Base-by-base conservation (phyloP, 2,888 invertebrate species). In the Dasysyrphus albostriatus region DNA sequence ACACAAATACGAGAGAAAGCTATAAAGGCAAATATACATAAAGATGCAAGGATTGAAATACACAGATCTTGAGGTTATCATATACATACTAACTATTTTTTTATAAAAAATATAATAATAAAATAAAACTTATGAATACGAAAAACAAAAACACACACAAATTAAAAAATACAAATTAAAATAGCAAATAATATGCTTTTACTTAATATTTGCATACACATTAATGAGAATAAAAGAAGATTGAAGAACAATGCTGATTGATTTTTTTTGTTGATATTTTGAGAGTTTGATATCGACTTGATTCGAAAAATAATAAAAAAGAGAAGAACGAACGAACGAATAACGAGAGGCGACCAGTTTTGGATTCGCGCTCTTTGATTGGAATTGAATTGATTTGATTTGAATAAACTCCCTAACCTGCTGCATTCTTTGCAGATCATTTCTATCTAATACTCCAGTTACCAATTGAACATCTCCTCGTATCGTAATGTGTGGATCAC, bases 371-470 rank as follows among this genome's bases (percentile, higher is more conserved):
- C 77, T 82, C 69, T 81, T 85, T 85, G 73, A 82, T 85, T 87
- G 73, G 74, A 82, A 88, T 92, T 91, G 91, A 92, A 88, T 89
- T 89, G 89, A 89, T 90, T 91, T 92, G 90, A 91, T 89, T 92
- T 91, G 91, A 92, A 92, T 91, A 92, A 92, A 92, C 92, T 92
- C 92, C 92, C 92, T 92, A 93, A 96, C 97, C 95, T 97, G 97
- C 93, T 97, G 97, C 97, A 97, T 97, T 92, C 96, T 95, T 92
- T 97, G 97, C 89, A 97, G 95, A 90, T 96, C 96, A 90, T 95
- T 94, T 89, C 96, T 94, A 91, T 97, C 96, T 89, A 96, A 93
- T 88, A 96, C 95, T 85, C 96, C 95, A 89, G 95, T 95, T 89
- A 96, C 95, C 88, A 96, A 93, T 90, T 97, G 95, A 16, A 97